A percentile compares a stretch with the other conserved stretches of the same genome.
Evolutionary conservation across 2,888 invertebrate genomes (phyloP).

Genomic region (Agrochola lota): DNA sequence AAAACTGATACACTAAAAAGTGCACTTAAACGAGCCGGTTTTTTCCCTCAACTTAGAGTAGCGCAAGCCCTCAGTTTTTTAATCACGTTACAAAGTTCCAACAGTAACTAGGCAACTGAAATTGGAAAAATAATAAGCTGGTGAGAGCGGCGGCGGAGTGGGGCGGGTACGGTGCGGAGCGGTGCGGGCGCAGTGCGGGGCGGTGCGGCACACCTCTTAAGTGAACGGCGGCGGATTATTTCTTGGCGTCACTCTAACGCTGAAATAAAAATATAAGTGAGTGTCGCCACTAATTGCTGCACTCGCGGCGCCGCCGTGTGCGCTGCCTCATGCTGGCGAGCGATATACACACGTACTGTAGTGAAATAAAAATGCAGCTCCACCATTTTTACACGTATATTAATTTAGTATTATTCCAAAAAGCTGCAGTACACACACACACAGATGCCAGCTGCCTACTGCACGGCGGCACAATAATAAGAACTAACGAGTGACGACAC

Average conservation of each 20-base stretch:
- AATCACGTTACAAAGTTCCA: constrained; percentile 56
- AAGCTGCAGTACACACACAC: too few relatives aligned
- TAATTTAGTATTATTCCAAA: too few relatives aligned
- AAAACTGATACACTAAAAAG: constrained; percentile 33
- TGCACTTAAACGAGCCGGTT: constrained; percentile 17
- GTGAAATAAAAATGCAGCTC: too few relatives aligned
- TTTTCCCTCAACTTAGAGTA: constrained; percentile 26
- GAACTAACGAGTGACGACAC: not conserved
- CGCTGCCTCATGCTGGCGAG: not conserved
- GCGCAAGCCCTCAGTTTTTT: constrained; percentile 35
- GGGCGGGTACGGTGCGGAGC: not conserved
- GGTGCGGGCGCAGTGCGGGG: not conserved
- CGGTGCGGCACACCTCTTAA: not conserved
- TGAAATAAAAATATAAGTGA: constrained; percentile 21
- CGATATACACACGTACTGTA: not conserved
- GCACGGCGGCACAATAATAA: not conserved
- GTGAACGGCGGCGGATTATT: constrained; percentile 6
- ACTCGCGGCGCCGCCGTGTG: not conserved
- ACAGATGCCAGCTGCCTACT: not conserved
- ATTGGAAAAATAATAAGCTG: constrained; percentile 51
- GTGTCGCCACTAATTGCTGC: constrained; percentile 15
- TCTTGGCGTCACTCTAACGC: not conserved
- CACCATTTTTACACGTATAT: too few relatives aligned
- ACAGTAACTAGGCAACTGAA: constrained; percentile 55
- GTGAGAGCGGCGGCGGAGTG: not conserved